Conservation (phyloP, 1,140 invertebrate species). For the Matsumurasca onukii region DNA sequence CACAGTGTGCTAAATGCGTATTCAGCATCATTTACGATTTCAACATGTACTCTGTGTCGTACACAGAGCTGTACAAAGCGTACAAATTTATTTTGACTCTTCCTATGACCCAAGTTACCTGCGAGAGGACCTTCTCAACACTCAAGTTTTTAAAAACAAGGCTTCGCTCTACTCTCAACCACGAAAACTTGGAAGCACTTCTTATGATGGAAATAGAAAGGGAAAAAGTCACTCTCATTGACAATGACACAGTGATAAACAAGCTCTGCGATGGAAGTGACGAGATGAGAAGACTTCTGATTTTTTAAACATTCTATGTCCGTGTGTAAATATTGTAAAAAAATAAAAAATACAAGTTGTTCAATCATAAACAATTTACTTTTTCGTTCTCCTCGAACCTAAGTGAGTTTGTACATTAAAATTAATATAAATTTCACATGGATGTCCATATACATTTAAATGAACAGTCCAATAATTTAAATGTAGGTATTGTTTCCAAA, state of each 20-base stretch:
- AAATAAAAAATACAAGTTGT: too few relatives aligned
- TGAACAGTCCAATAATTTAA: too few relatives aligned
- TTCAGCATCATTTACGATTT: background rate
- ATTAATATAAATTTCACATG: too few relatives aligned
- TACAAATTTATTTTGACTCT: background rate
- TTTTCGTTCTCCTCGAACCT: too few relatives aligned
- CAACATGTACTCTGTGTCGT: slow-evolving; percentile 4
- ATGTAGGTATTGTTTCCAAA: too few relatives aligned
- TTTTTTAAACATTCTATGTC: background rate
- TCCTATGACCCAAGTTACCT: background rate
- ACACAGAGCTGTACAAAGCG: too few relatives aligned
- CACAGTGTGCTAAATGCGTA: background rate
- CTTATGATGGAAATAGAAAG: slow-evolving; percentile 1
- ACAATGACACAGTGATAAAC: background rate
- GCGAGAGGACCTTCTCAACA: too few relatives aligned
- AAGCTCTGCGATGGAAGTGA: background rate
- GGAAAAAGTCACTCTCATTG: background rate
- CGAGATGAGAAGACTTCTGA: background rate
- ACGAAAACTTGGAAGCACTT: background rate
- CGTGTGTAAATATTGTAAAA: too few relatives aligned
- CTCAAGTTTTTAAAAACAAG: background rate
- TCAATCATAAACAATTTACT: too few relatives aligned
- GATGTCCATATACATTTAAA: too few relatives aligned
- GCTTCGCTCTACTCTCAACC: background rate
- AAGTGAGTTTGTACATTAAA: too few relatives aligned